Conservation (phyloP, 2,113 vertebrate species). For the Siphamia tubifer region DNA sequence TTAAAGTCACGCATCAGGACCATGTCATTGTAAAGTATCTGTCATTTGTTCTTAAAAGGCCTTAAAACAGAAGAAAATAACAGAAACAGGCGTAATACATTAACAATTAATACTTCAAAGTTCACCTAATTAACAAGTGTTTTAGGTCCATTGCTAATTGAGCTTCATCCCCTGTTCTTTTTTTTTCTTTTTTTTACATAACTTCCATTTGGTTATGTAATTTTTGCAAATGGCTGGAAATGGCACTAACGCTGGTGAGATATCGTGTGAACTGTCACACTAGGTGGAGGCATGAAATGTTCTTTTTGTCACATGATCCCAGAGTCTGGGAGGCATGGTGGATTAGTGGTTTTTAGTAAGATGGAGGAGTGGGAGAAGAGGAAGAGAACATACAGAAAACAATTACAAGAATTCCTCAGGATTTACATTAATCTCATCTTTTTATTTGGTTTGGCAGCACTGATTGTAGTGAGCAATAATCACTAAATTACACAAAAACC, state of each 20-base stretch:
- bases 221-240: constrained; percentile 55
- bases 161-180: constrained; percentile 8
- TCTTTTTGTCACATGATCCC: constrained; percentile 62
- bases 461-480: too few species aligned
- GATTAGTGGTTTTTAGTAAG: constrained; percentile 42
- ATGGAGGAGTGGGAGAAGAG: constrained; percentile 1
- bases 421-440: not conserved
- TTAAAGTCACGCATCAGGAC: not conserved
- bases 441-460: too few species aligned
- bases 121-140: constrained; percentile 44
- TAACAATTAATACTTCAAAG: constrained; percentile 21
- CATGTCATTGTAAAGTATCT: not conserved
- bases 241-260: constrained; percentile 36
- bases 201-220: constrained; percentile 70
- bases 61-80: not conserved
- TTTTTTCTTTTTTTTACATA: constrained; percentile 63
- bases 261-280: constrained; percentile 58
- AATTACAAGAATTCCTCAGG: constrained; percentile 6
- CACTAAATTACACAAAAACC: too few species aligned
- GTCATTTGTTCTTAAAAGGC: not conserved
- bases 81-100: not conserved
- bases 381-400: constrained; percentile 14
- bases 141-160: constrained; percentile 15
- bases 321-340: constrained; percentile 39
- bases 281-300: constrained; percentile 61